Base-by-base conservation (phyloP, 2,113 vertebrate genomes). In the Pelusios castaneus region DNA sequence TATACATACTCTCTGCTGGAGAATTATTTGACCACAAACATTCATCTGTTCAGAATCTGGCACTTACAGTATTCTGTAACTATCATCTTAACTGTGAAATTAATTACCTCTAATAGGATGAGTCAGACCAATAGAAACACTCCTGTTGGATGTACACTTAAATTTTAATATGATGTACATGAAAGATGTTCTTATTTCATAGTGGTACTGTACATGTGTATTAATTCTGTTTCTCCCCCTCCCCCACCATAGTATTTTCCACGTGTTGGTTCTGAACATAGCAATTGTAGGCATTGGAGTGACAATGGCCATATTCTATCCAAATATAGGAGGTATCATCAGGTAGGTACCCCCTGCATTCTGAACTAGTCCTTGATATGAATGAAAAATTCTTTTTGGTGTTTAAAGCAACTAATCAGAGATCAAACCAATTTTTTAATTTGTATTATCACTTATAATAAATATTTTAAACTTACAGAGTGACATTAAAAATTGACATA, bases 311-410 rank as follows among this genome's bases (percentile, higher is more conserved):
- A 98, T 92, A 96, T 99, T 99, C 95, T 99, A 99, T 95, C 99
- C 99, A 49, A 99, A 99, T 94, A 99, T 99, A 60, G 99, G 99
- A 84, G 98, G 99, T 84, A 99, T 99, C 90, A 99, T 99, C 97
- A 98, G 99, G 99, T 99, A 98, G 99, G 99, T 99, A 96, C 45
- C 87, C 19, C 29, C 77, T 82, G 2, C 49, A 49, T 51, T 63
- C 10, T 73, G 56, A 91, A 38, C 34, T 84, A 91, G 6, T 16
- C 38, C 67, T 5, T 94, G 77, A 1, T 8, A 5, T 43, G 88
- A 13, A 43, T 92, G 3, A 2, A 11, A 84, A 12, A 89, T 84
- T 49, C 67, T 31, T 88, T 56, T 89, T 85, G 27, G n/a, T 70
- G 38, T 52, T 63, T 29, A 73, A 85, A 78, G 63, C 31, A 17